Conservation (phyloP, 2,113 vertebrate genomes). For the Bos indicus region DNA sequence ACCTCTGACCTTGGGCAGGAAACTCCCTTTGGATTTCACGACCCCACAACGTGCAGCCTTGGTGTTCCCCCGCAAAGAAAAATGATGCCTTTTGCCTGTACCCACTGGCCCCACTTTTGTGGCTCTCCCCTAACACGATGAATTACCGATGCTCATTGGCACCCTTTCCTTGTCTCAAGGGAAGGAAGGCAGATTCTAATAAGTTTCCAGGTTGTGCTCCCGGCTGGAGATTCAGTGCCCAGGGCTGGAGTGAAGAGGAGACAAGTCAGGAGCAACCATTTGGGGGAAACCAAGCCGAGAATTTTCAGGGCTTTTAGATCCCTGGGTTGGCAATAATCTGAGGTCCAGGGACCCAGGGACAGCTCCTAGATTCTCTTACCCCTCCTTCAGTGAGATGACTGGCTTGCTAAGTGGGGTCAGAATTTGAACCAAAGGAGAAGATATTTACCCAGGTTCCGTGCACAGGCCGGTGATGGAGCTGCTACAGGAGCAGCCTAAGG, state of each 20-base stretch:
- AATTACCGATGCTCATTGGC: background rate
- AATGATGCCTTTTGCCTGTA: background rate
- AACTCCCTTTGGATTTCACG: background rate
- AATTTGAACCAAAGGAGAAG: conserved; percentile 29
- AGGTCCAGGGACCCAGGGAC: background rate
- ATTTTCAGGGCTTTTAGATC: background rate
- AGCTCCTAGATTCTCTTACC: background rate
- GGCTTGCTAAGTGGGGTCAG: background rate
- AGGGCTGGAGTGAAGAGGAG: background rate
- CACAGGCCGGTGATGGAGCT: background rate
- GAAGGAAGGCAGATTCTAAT: background rate
- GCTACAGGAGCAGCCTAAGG: background rate
- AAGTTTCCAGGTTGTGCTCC: background rate
- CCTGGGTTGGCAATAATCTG: background rate
- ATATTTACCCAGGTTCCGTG: background rate
- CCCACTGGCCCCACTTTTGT: background rate
- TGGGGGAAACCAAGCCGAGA: background rate
- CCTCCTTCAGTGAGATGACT: background rate
- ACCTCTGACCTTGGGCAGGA: conserved; percentile 79
- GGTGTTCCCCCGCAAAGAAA: background rate
- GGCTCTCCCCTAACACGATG: background rate
- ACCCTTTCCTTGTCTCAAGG: background rate
- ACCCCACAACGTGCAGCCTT: background rate
- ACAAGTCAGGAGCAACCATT: background rate
- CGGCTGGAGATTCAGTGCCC: background rate